A percentile compares a stretch with the other conserved stretches of the same genome.
These are phyloP conservation scores for Napeogenes inachia DNA, from an alignment of 2,888 invertebrate species.

Conservation along the genomic window DNA sequence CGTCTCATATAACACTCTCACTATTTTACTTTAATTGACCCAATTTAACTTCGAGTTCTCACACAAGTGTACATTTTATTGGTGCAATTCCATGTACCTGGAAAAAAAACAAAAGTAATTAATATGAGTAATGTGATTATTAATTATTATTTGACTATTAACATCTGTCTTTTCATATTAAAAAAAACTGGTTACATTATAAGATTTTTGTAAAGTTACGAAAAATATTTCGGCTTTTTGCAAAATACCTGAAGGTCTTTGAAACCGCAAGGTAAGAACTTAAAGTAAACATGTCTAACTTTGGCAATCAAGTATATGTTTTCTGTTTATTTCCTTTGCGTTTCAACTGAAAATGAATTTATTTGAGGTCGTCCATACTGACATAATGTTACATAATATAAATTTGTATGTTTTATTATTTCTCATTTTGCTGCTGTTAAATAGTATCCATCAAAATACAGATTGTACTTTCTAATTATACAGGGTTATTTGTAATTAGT, in stretches of 20 bases:
- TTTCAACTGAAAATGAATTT: constrained; percentile 7
- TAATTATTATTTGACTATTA: too few relatives aligned
- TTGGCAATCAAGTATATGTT: constrained; percentile 3
- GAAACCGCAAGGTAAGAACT: background rate
- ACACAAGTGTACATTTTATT: constrained; percentile 52
- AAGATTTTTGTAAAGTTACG: background rate
- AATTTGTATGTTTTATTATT: background rate
- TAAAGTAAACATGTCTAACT: constrained; percentile 6
- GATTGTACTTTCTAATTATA: too few relatives aligned
- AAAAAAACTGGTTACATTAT: background rate
- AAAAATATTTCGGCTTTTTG: background rate
- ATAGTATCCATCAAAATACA: too few relatives aligned
- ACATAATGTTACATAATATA: too few relatives aligned
- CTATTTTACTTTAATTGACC: constrained; percentile 32
- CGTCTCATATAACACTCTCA: constrained; percentile 38
- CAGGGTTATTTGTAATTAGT: too few relatives aligned
- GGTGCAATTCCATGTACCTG: constrained; percentile 44
- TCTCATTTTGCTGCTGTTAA: background rate
- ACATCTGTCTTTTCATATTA: too few relatives aligned
- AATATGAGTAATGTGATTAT: constrained; percentile 5
- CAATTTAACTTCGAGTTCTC: constrained; percentile 34
- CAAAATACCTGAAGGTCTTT: background rate
- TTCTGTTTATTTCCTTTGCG: background rate
- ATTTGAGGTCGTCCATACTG: background rate
- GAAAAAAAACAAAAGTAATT: constrained; percentile 30